Percentiles rank a stretch among this genome's conserved stretches.
Conservation (phyloP, 2,797 vertebrate genomes). For the Hypotaenidia philippensis region DNA sequence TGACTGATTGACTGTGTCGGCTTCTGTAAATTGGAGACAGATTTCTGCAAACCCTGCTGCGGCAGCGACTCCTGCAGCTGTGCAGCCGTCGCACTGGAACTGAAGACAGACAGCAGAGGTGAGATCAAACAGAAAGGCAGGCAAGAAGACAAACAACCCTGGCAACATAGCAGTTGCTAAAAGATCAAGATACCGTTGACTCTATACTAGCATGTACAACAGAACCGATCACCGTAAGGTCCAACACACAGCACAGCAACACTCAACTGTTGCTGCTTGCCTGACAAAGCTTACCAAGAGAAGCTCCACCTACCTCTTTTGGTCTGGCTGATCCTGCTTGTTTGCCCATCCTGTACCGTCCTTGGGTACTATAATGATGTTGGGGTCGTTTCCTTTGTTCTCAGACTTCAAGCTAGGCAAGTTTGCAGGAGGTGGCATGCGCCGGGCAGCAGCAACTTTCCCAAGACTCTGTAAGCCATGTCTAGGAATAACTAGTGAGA, state of each 20-base stretch:
- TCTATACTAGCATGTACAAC: fast-evolving
- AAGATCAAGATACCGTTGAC: not conserved
- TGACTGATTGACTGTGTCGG: constrained; percentile 91
- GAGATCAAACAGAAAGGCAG: not conserved
- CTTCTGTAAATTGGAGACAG: constrained; percentile 99
- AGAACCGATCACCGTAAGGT: not conserved
- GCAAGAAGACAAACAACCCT: not conserved
- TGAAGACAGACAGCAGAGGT: constrained; percentile 61
- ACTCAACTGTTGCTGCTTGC: not conserved
- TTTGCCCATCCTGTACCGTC: constrained; percentile 99
- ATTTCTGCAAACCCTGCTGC: constrained; percentile 98
- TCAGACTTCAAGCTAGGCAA: constrained; percentile 99
- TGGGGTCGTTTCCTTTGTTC: constrained; percentile 99
- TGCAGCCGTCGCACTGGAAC: constrained; percentile 95
- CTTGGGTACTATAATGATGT: constrained; percentile 99
- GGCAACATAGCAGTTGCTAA: not conserved
- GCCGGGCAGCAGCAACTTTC: constrained; percentile 99
- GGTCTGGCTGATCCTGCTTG: constrained; percentile 99
- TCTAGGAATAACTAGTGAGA: constrained; percentile 91
- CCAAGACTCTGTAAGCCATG: constrained; percentile 99
- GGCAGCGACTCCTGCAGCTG: constrained; percentile 98
- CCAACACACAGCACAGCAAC: not conserved
- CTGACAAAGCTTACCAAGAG: not conserved
- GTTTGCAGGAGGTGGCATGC: constrained; percentile 99
- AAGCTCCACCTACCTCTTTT: constrained; percentile 90